Percentiles rank a stretch among this genome's conserved stretches.
Conservation (phyloP, 2,888 invertebrate genomes). For the Meiosimyza platycephala region DNA sequence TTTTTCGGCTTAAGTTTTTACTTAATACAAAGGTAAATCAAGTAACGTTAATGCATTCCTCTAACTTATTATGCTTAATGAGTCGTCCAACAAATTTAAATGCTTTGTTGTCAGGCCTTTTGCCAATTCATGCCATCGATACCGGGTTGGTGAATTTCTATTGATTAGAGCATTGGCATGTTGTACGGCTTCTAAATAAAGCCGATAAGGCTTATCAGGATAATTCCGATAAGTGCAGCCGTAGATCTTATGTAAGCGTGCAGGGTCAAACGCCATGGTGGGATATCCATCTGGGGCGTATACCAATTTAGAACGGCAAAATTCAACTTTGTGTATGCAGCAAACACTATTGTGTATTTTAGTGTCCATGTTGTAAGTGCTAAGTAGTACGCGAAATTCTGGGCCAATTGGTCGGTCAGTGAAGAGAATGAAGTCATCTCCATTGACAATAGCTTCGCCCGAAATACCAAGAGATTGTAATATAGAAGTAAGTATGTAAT, state of each 20-base stretch:
- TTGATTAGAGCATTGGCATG: background rate
- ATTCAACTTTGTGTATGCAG: constrained; percentile 13
- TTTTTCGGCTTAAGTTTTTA: too few relatives aligned
- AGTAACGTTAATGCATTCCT: too few relatives aligned
- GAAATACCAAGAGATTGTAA: background rate
- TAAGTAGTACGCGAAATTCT: background rate
- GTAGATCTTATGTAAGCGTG: background rate
- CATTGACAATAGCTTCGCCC: constrained; percentile 29
- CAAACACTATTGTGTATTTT: background rate
- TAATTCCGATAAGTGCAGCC: constrained; percentile 1
- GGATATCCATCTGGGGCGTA: constrained; percentile 24
- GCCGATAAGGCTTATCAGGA: constrained; percentile 5
- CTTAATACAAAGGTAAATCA: too few relatives aligned
- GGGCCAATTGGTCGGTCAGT: constrained; percentile 5
- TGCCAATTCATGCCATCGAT: background rate
- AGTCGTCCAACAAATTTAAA: background rate
- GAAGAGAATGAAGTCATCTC: constrained; percentile 29
- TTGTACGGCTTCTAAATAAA: background rate
- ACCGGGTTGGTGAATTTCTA: background rate
- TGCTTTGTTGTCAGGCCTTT: background rate
- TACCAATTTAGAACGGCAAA: constrained; percentile 24
- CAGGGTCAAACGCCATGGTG: constrained; percentile 12
- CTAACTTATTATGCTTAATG: too few relatives aligned
- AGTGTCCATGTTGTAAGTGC: background rate
- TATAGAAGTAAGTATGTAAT: constrained; percentile 12